These are phyloP conservation scores for Mythimna albipuncta DNA, from an alignment of 2,888 invertebrate species.

Conservation along the genomic window DNA sequence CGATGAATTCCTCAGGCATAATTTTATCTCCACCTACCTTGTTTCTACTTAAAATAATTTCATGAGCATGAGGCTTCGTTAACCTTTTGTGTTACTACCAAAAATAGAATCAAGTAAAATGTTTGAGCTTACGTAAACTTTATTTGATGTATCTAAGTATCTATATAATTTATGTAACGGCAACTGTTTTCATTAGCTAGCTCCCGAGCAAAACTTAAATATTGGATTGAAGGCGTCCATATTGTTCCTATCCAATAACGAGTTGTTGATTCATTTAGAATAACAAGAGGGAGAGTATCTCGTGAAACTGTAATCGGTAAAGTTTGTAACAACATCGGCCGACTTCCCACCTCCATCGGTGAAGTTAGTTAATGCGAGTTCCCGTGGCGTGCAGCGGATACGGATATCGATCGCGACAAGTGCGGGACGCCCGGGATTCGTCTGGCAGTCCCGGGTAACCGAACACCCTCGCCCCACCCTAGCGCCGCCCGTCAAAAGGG, in stretches of 20 bases:
- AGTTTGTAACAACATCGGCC: slow-evolving; percentile 88
- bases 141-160: neutral
- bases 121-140: slow-evolving; percentile 1
- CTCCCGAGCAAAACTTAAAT: slow-evolving; percentile 36
- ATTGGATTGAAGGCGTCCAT: slow-evolving; percentile 48
- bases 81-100: slow-evolving; percentile 8
- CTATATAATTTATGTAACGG: slow-evolving; percentile 21
- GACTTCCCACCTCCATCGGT: slow-evolving; percentile 86
- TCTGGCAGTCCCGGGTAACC: slow-evolving; percentile 84
- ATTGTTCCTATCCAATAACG: slow-evolving; percentile 65
- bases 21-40: neutral
- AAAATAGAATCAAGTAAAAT: slow-evolving; percentile 23
- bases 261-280: slow-evolving; percentile 82
- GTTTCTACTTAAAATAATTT: slow-evolving; percentile 7
- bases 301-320: slow-evolving; percentile 85
- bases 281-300: slow-evolving; percentile 79
- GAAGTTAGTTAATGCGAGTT: slow-evolving; percentile 88
- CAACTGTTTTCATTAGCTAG: slow-evolving; percentile 19
- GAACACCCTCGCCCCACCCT: slow-evolving; percentile 73
- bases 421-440: slow-evolving; percentile 87
- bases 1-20: neutral
- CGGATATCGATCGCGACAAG: slow-evolving; percentile 88
- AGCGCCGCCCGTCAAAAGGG: slow-evolving; percentile 76
- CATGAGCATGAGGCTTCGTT: slow-evolving; percentile 3
- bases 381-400: slow-evolving; percentile 86